Base-by-base conservation (phyloP, 2,888 invertebrate species). In the Oligia latruncula region DNA sequence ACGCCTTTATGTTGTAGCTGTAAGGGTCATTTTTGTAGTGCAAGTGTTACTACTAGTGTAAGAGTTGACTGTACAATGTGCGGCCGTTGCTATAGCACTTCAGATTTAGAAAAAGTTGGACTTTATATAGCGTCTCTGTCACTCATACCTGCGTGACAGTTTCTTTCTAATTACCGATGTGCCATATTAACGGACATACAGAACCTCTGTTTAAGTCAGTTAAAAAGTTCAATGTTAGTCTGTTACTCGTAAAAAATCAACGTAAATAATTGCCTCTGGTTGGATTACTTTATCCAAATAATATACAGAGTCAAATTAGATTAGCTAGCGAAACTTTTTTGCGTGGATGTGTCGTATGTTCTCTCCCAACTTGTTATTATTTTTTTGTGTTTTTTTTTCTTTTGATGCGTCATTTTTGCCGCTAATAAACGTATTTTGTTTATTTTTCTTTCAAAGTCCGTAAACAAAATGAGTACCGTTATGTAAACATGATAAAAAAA, bases 221-320 rank as follows among this genome's bases (percentile, higher is more conserved):
- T 11, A 65, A 35, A 49, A 46, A 49, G 0, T 13, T 1, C 0
- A 49, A 4, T n/a, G 58, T 60, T 17, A 13, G n/a, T 52, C n/a
- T 52, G 20, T 62, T 2, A 17, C 17, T 74, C 4, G 29, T 17
- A 40, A 66, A 62, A 40, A 67, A 29, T 29, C 40, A 3, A 55
- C 20, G 13, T 49, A 74, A 75, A 74, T 43, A n/a, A 20, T n/a
- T 6, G 5, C 15, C 35, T 35, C 29, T 0, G 4, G 4, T 55
- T 74, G 17, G 40, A 74, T 64, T 17, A 29, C 4, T 43, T 52
- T 77, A 43, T 55, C 29, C 4, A 46, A 74, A 13, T 77, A 29
- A 52, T 65, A 35, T 29, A 58, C 11, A 2, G 49, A 15, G 4
- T 15, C 49, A 49, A 49, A 49, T 49, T 15, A 49, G 13, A 49